These are phyloP conservation scores for Pollicipes pollicipes DNA, from an alignment of 1,140 invertebrate species.

Conservation along the genomic window DNA sequence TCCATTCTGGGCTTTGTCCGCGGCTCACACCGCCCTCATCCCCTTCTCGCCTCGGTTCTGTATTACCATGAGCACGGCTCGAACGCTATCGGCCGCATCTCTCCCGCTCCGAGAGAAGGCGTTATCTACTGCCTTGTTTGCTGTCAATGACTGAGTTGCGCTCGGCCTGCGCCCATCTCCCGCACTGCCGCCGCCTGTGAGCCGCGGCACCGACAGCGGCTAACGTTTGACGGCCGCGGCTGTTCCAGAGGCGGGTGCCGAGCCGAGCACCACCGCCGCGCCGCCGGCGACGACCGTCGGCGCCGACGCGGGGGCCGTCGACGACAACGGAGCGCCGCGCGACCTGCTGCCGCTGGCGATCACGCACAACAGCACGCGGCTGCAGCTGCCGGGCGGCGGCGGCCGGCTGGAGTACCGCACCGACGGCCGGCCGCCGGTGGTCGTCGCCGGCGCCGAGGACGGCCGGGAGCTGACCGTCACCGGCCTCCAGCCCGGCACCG, in stretches of 20 bases:
- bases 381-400: slow-evolving; percentile 18
- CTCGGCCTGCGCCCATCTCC: neutral
- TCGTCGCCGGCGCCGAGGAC: slow-evolving; percentile 16
- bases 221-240: too few relatives aligned
- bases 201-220: too few relatives aligned
- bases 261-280: neutral
- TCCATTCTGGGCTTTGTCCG: neutral
- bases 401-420: slow-evolving; percentile 16
- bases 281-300: neutral
- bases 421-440: slow-evolving; percentile 16
- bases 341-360: neutral
- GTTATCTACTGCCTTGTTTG: neutral
- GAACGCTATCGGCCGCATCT: neutral
- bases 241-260: neutral
- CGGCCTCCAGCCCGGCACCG: slow-evolving; percentile 18
- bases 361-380: slow-evolving; percentile 19
- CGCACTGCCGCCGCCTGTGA: too few relatives aligned
- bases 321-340: too few relatives aligned
- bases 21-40: too few relatives aligned
- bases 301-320: too few relatives aligned
- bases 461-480: slow-evolving; percentile 17
- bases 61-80: too few relatives aligned
- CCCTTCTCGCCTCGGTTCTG: neutral
- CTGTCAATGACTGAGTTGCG: neutral
- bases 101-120: neutral